Evolutionary conservation across 2,797 vertebrate genomes (phyloP).

Genomic region (Oryzias sinensis): DNA sequence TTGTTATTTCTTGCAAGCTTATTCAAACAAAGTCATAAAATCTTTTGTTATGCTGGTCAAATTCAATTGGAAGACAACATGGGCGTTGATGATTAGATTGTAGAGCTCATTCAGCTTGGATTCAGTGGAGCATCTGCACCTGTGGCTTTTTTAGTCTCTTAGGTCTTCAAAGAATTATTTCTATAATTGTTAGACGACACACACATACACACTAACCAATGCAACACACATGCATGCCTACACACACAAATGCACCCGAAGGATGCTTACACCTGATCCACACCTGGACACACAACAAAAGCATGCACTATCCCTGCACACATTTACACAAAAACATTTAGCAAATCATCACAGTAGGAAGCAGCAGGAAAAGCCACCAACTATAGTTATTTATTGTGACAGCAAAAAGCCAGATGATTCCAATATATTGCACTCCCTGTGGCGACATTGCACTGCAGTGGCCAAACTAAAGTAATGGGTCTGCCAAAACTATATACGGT

Average conservation of each 20-base stretch:
- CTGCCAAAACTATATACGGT: constrained; percentile 38
- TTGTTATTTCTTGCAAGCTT: too few relatives aligned
- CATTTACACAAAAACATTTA: constrained; percentile 19
- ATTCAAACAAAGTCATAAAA: too few relatives aligned
- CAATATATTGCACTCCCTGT: constrained; percentile 61
- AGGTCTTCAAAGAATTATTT: constrained; percentile 11
- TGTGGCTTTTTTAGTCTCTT: constrained; percentile 13
- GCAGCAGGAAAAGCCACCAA: constrained; percentile 42
- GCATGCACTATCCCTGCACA: constrained; percentile 3
- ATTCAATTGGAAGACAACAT: too few relatives aligned
- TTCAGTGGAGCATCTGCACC: constrained; percentile 33
- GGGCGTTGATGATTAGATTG: constrained; percentile 48
- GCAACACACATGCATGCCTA: neutral
- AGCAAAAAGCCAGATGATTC: constrained; percentile 65
- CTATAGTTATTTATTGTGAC: constrained; percentile 57
- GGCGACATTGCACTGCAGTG: constrained; percentile 37
- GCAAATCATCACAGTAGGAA: constrained; percentile 33
- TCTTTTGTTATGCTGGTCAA: too few relatives aligned
- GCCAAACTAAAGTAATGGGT: constrained; percentile 56
- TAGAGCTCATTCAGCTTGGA: constrained; percentile 55
- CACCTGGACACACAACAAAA: constrained; percentile 4
- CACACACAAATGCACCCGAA: neutral
- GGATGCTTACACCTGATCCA: neutral
- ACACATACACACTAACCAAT: neutral
- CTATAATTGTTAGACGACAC: constrained; percentile 13